A percentile compares a stretch with the other conserved stretches of the same genome.
phyloP scores from a whole-genome alignment of 2,888 invertebrate genomes.

The Lottia scabra region DNA sequence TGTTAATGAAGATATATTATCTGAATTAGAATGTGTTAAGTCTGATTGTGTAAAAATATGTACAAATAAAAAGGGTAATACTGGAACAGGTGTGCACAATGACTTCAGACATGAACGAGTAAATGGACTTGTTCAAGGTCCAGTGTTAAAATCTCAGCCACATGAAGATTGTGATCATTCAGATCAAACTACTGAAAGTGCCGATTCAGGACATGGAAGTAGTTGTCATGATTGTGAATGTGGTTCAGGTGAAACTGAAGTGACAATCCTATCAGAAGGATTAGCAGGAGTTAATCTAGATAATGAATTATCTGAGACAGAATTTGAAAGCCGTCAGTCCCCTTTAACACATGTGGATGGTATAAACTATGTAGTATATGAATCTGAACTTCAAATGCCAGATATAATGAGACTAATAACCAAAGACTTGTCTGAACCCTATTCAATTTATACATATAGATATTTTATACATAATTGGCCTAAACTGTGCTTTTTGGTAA shows the following conservation, averaged over 20 bases:
- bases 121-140: constrained; percentile 41
- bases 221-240: constrained; percentile 30
- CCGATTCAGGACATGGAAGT: constrained; percentile 28
- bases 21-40: constrained; percentile 6
- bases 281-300: constrained; percentile 4
- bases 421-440: constrained; percentile 98
- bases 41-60: constrained; percentile 12
- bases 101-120: constrained; percentile 30
- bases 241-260: constrained; percentile 16
- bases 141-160: constrained; percentile 19
- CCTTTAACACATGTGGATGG: constrained; percentile 33
- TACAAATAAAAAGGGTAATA: neutral
- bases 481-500: constrained; percentile 94
- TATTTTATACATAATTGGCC: constrained; percentile 99
- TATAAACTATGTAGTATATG: constrained; percentile 75
- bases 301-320: neutral
- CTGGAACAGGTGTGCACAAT: constrained; percentile 17
- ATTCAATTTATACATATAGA: constrained; percentile 99
- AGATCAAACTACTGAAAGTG: constrained; percentile 16
- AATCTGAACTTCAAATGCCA: constrained; percentile 97
- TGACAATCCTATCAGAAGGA: constrained; percentile 12
- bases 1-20: neutral
- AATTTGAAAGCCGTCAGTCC: neutral
- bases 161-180: constrained; percentile 23
- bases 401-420: constrained; percentile 99